A percentile compares a stretch with the other conserved stretches of the same genome.
These are phyloP conservation scores for Epinotia brunnichana DNA, from an alignment of 2,888 invertebrate genomes.

Conservation along the genomic window DNA sequence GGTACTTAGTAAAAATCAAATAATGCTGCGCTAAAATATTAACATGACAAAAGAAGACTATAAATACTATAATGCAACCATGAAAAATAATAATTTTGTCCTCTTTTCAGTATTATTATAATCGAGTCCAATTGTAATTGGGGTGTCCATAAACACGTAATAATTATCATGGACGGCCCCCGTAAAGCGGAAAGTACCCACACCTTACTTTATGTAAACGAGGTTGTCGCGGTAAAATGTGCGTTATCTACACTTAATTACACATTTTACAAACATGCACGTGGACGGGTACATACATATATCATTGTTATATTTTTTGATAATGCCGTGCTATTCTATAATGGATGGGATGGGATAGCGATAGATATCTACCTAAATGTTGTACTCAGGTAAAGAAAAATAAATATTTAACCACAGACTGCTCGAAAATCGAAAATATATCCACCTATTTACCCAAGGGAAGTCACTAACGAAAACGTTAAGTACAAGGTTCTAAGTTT, in stretches of 20 bases:
- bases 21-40: background rate
- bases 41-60: background rate
- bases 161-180: constrained; percentile 16
- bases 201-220: constrained; percentile 39
- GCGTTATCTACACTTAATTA: constrained; percentile 39
- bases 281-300: constrained; percentile 8
- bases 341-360: background rate
- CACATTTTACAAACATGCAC: constrained; percentile 24
- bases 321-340: constrained; percentile 1
- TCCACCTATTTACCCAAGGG: too few relatives aligned
- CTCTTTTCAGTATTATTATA: background rate
- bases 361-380: too few relatives aligned
- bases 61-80: background rate
- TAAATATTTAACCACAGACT: too few relatives aligned
- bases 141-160: constrained; percentile 12
- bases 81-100: background rate
- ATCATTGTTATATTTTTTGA: constrained; percentile 20
- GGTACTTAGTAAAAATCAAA: background rate
- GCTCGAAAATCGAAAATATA: too few relatives aligned
- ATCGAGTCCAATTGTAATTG: constrained; percentile 2
- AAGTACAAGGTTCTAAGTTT: background rate
- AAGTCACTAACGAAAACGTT: too few relatives aligned
- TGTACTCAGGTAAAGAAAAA: too few relatives aligned
- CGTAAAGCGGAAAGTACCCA: constrained; percentile 11
- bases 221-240: constrained; percentile 22